Conservation (phyloP, 2,888 invertebrate species). For the Tachystola acroxantha region DNA sequence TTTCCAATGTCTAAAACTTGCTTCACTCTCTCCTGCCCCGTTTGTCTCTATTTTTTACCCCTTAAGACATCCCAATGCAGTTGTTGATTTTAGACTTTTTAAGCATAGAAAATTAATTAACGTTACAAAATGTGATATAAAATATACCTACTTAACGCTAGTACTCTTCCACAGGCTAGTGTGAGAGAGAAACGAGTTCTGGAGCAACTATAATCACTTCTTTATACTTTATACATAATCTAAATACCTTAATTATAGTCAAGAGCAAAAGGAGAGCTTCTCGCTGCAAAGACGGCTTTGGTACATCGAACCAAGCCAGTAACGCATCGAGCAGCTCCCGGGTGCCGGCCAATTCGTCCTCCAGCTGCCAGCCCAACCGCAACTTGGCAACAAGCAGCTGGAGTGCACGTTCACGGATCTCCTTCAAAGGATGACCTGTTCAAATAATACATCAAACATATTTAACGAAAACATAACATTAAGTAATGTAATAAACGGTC, state of each 20-base stretch:
- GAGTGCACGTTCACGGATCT: constrained; percentile 77
- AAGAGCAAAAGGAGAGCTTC: constrained; percentile 78
- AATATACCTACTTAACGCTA: no score
- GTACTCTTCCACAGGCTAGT: background rate
- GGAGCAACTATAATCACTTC: no score
- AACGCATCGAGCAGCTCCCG: constrained; percentile 78
- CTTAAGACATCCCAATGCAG: no score
- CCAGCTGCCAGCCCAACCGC: constrained; percentile 79
- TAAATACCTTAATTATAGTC: constrained; percentile 77
- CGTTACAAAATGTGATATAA: no score
- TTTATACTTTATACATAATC: no score
- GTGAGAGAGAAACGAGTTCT: constrained; percentile 8
- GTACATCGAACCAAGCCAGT: constrained; percentile 80
- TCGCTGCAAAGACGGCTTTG: constrained; percentile 70
- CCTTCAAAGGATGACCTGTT: constrained; percentile 75
- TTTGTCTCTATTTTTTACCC: no score
- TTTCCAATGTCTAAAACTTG: no score
- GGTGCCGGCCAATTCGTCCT: constrained; percentile 78
- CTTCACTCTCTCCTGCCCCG: no score
- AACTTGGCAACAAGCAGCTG: constrained; percentile 78
- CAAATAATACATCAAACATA: no score
- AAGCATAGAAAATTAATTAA: no score
- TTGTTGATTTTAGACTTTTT: no score
- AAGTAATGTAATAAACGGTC: background rate
- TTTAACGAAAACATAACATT: no score